phyloP scores from a whole-genome alignment of 2,797 vertebrate genomes.

The Esox masquinongy region DNA sequence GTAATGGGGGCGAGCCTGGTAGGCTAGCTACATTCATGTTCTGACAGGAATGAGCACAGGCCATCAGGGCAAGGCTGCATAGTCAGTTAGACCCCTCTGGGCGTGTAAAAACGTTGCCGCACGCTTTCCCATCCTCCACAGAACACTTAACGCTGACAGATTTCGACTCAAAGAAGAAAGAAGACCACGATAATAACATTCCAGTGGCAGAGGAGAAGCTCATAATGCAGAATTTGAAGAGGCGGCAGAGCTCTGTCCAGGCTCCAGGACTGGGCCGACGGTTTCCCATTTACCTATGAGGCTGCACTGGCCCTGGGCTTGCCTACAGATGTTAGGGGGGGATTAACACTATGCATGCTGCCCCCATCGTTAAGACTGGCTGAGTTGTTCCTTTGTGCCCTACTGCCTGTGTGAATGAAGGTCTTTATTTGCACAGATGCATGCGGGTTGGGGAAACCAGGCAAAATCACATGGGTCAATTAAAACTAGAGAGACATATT shows the following conservation, averaged over 20 bases:
- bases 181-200: constrained; percentile 35
- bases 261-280: constrained; percentile 15
- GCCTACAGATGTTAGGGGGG: constrained; percentile 39
- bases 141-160: background rate
- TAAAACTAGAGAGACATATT: constrained; percentile 52
- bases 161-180: constrained; percentile 35
- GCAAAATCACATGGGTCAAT: constrained; percentile 45
- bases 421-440: constrained; percentile 60
- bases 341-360: constrained; percentile 45
- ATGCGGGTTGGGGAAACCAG: constrained; percentile 45
- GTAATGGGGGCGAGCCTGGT: constrained; percentile 6
- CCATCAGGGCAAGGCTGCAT: constrained; percentile 33
- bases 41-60: constrained; percentile 50
- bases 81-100: constrained; percentile 52
- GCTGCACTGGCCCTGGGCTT: constrained; percentile 22
- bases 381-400: constrained; percentile 57
- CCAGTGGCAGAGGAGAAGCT: constrained; percentile 8
- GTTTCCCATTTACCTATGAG: constrained; percentile 6
- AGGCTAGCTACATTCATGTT: constrained; percentile 49
- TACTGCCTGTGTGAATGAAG: constrained; percentile 46
- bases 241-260: constrained; percentile 9
- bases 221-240: constrained; percentile 8
- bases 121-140: constrained; percentile 28
- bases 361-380: constrained; percentile 22
- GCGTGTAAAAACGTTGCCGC: constrained; percentile 43